phyloP scores from a whole-genome alignment of 2,797 vertebrate genomes.

The Pipistrellus pipistrellus region DNA sequence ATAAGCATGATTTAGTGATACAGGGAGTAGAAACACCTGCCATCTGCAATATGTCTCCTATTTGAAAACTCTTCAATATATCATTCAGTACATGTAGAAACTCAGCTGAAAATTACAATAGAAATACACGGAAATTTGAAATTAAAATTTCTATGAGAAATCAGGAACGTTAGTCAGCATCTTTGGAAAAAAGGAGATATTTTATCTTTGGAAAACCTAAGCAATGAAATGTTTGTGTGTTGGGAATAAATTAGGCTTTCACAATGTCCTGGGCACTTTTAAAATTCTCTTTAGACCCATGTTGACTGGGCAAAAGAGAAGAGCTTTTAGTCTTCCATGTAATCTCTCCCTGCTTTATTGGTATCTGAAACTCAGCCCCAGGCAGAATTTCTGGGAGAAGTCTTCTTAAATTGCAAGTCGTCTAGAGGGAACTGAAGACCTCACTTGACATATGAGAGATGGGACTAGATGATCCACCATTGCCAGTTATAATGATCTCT shows the following conservation, averaged over 20 bases:
- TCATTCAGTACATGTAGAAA: background rate
- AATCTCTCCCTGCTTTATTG: background rate
- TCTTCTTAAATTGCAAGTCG: background rate
- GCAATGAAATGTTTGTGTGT: background rate
- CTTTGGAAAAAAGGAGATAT: background rate
- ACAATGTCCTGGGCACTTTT: too few species aligned
- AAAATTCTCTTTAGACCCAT: background rate
- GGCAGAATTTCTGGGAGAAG: background rate
- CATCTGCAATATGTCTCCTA: background rate
- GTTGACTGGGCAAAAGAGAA: background rate
- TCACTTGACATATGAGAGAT: background rate
- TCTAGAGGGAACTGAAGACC: background rate
- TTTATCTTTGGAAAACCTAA: background rate
- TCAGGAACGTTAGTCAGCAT: background rate
- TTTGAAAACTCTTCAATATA: background rate
- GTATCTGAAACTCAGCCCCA: background rate
- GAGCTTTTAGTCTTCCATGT: too few species aligned
- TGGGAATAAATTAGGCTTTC: background rate
- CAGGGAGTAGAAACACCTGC: background rate
- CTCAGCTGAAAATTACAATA: background rate
- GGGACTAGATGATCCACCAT: too few species aligned
- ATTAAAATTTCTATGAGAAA: background rate
- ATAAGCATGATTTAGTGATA: background rate
- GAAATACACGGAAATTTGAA: background rate
- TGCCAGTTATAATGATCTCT: background rate